Conservation (phyloP, 2,888 invertebrate species). For the Tubiluchus corallicola region DNA sequence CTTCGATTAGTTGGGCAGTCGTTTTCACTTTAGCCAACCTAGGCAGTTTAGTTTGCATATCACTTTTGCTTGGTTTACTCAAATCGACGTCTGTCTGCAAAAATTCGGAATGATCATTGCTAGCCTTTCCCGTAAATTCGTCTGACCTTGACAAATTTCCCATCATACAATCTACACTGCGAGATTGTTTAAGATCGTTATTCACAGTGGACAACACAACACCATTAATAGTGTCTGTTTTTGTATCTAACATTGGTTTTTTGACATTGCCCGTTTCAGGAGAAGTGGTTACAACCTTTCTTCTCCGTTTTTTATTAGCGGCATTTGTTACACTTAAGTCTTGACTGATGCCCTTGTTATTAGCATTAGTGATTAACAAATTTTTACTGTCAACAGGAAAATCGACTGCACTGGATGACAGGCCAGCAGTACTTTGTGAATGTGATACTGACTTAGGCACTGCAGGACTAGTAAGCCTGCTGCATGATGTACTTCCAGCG, state of each 20-base stretch:
- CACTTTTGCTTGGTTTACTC: not conserved
- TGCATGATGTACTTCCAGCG: constrained; percentile 11
- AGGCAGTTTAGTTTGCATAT: constrained; percentile 19
- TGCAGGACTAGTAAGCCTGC: constrained; percentile 6
- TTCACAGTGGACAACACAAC: not conserved
- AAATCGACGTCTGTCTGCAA: too few relatives aligned
- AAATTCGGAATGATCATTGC: too few relatives aligned
- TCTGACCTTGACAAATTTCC: not conserved
- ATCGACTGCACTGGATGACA: not conserved
- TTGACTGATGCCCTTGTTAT: not conserved
- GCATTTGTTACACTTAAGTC: constrained; percentile 13
- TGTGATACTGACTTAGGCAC: too few relatives aligned
- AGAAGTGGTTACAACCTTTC: constrained; percentile 1
- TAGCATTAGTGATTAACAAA: not conserved
- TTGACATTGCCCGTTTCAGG: not conserved
- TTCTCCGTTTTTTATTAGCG: constrained; percentile 14
- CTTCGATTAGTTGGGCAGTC: constrained; percentile 59
- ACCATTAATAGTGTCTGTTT: not conserved
- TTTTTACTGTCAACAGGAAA: not conserved
- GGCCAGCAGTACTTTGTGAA: not conserved
- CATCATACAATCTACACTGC: not conserved
- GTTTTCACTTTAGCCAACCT: constrained; percentile 41
- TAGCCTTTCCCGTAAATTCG: too few relatives aligned
- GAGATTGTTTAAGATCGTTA: constrained; percentile 7
- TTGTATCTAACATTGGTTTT: not conserved